These are phyloP conservation scores for Lucilia sericata DNA, from an alignment of 1,140 invertebrate species.

Conservation along the genomic window DNA sequence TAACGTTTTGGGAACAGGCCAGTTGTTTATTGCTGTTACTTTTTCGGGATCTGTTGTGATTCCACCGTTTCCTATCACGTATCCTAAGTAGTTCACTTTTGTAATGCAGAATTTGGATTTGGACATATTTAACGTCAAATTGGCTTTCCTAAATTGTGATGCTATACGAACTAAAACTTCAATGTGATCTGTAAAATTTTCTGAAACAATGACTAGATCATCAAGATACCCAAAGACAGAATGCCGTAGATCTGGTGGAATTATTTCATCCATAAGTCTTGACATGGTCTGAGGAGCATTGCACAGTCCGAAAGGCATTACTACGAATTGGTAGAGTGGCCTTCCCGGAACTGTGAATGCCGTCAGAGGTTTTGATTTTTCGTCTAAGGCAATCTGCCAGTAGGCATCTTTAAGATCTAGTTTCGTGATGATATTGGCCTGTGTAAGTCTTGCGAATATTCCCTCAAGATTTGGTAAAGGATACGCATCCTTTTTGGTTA, in stretches of 20 bases:
- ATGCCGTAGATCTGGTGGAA: not conserved
- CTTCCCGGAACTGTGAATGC: constrained; percentile 24
- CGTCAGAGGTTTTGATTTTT: not conserved
- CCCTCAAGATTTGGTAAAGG: constrained; percentile 52
- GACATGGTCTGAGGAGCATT: constrained; percentile 53
- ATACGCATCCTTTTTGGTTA: constrained; percentile 48
- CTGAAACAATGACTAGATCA: not conserved
- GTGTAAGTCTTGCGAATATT: constrained; percentile 50
- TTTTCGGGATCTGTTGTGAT: constrained; percentile 19
- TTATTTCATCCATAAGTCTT: constrained; percentile 19
- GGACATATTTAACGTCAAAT: not conserved
- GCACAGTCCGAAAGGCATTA: constrained; percentile 24
- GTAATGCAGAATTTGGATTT: constrained; percentile 47
- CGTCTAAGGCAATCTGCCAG: constrained; percentile 24
- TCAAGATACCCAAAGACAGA: constrained; percentile 14
- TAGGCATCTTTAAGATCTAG: constrained; percentile 52
- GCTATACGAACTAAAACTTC: not conserved
- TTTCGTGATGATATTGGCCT: constrained; percentile 49
- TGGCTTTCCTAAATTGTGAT: not conserved
- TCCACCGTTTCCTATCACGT: not conserved
- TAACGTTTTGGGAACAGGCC: not conserved
- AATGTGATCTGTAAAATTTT: not conserved
- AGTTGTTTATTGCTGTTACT: not conserved
- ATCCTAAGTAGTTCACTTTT: constrained; percentile 1
- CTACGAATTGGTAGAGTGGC: not conserved